Evolutionary conservation across 2,113 vertebrate genomes (phyloP).

Genomic region (Rallus limicola): DNA sequence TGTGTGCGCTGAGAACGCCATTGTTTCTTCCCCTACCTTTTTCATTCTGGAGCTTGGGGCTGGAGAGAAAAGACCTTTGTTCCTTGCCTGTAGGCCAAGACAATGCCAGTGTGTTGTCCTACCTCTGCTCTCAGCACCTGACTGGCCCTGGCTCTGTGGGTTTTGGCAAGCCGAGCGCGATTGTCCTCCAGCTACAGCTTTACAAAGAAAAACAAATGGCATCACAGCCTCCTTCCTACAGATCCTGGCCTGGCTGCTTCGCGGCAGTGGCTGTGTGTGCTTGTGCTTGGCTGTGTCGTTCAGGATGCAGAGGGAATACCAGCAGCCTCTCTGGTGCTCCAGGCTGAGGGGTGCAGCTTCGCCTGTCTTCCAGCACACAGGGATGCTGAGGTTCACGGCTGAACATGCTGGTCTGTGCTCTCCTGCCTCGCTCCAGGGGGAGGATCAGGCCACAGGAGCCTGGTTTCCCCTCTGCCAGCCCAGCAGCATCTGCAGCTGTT

Average conservation of each 20-base stretch:
- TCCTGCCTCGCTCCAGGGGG: accelerated
- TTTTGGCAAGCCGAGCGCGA: neutral
- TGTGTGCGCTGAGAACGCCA: conserved; percentile 28
- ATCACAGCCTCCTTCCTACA: neutral
- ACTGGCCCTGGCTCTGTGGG: neutral
- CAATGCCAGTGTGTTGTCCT: conserved; percentile 57
- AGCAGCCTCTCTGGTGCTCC: accelerated
- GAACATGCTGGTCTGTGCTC: accelerated
- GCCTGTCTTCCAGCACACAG: neutral
- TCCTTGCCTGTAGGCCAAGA: neutral
- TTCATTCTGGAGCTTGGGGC: neutral
- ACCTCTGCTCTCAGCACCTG: conserved; percentile 61
- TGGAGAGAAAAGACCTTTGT: conserved; percentile 44
- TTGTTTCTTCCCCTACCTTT: conserved; percentile 57
- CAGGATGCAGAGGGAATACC: neutral
- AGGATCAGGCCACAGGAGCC: accelerated
- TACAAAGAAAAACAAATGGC: neutral
- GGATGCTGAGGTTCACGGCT: accelerated
- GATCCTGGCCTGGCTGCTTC: neutral
- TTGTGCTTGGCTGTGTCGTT: neutral
- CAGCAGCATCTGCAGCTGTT: neutral
- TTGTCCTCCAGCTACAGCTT: neutral
- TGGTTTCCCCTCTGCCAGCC: too few species aligned
- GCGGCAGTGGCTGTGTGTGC: accelerated
- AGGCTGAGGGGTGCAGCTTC: neutral